These are phyloP conservation scores for Chlorops oryzae DNA, from an alignment of 1,140 invertebrate species.

Conservation along the genomic window DNA sequence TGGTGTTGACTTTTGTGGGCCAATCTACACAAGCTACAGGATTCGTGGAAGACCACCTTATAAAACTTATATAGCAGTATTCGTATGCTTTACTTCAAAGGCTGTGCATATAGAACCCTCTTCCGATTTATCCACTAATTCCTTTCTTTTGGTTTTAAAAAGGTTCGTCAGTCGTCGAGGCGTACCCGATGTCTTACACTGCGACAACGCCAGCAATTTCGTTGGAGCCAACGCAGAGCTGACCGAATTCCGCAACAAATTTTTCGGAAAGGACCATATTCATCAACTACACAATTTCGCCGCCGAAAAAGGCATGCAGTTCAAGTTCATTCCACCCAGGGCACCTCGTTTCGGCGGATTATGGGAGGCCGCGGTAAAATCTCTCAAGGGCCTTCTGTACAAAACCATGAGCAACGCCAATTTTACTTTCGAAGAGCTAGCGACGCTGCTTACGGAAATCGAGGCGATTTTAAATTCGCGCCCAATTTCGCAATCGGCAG, in stretches of 20 bases:
- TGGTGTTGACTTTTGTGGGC: conserved; percentile 14
- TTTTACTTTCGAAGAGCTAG: conserved; percentile 25
- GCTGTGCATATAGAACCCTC: conserved; percentile 35
- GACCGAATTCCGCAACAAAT: not conserved
- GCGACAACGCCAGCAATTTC: conserved; percentile 37
- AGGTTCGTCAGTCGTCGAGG: conserved; percentile 30
- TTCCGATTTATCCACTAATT: conserved; percentile 21
- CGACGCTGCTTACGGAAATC: conserved; percentile 18
- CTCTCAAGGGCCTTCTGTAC: conserved; percentile 21
- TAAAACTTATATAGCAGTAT: conserved; percentile 16
- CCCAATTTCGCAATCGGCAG: conserved; percentile 20
- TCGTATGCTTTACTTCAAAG: conserved; percentile 9
- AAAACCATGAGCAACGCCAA: conserved; percentile 12
- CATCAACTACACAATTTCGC: not conserved
- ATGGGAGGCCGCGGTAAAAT: conserved; percentile 34
- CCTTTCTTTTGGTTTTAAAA: conserved; percentile 27
- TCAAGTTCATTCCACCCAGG: conserved; percentile 35
- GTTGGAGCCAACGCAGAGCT: conserved; percentile 20
- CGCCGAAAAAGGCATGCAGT: conserved; percentile 19
- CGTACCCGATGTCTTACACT: conserved; percentile 15
- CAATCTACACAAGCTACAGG: conserved; percentile 7
- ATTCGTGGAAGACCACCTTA: conserved; percentile 7
- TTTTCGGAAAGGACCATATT: not conserved
- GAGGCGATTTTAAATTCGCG: conserved; percentile 29
- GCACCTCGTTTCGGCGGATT: conserved; percentile 34